These are phyloP conservation scores for Azemiops feae DNA, from an alignment of 2,113 vertebrate species.

Conservation along the genomic window DNA sequence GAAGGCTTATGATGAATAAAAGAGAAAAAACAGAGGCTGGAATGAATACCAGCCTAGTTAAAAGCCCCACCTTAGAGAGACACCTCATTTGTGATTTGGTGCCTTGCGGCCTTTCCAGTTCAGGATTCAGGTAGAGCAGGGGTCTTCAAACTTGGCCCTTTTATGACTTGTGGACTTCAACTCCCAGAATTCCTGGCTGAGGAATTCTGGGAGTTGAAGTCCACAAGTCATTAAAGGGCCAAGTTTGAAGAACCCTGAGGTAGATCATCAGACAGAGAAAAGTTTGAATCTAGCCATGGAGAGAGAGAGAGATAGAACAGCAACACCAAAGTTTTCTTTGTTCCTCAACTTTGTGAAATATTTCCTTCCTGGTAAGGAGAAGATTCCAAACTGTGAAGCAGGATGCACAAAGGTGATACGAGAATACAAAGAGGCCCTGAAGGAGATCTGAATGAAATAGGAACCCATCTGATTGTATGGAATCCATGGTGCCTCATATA, in stretches of 20 bases:
- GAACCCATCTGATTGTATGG: too few species aligned
- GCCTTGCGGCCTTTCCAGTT: slow-evolving; percentile 13
- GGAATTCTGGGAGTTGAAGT: too few species aligned
- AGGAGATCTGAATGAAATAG: not conserved
- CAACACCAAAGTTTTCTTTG: fast-evolving
- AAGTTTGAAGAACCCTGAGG: too few species aligned
- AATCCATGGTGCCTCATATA: not conserved
- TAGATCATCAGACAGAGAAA: slow-evolving; percentile 7
- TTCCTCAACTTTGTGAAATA: slow-evolving; percentile 4
- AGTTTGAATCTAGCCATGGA: not conserved
- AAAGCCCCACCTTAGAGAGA: slow-evolving; percentile 6
- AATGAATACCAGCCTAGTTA: not conserved
- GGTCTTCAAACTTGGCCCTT: too few species aligned
- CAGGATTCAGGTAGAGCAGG: not conserved
- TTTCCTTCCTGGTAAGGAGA: fast-evolving
- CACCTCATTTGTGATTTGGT: not conserved
- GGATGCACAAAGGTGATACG: not conserved
- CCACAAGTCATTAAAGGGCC: too few species aligned
- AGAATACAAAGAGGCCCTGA: not conserved
- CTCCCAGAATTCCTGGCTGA: too few species aligned
- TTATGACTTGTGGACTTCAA: too few species aligned
- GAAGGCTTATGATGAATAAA: slow-evolving; percentile 31
- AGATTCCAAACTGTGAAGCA: not conserved
- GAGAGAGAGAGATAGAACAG: not conserved
- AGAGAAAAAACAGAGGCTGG: not conserved